phyloP scores from a whole-genome alignment of 2,113 vertebrate species.

The Oophaga pumilio region DNA sequence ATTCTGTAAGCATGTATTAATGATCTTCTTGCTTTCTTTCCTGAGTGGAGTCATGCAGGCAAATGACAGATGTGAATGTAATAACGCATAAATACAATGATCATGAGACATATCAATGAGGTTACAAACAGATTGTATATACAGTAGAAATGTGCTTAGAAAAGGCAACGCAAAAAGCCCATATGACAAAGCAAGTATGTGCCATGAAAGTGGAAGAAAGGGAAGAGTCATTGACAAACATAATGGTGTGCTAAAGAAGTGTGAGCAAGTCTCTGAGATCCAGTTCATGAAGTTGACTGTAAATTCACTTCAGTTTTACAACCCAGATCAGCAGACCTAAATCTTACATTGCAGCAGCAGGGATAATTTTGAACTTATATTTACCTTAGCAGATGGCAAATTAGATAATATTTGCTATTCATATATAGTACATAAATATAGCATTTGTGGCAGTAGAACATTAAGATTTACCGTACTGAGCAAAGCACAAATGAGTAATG shows the following conservation, averaged over 20 bases:
- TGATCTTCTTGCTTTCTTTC: neutral
- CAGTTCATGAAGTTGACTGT: slow-evolving; percentile 20
- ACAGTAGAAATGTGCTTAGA: neutral
- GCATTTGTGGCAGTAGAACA: neutral
- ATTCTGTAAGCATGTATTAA: neutral
- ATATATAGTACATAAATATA: neutral
- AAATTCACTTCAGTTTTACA: slow-evolving; percentile 23
- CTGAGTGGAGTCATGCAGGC: neutral
- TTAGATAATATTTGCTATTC: slow-evolving; percentile 4
- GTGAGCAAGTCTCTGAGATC: slow-evolving; percentile 12
- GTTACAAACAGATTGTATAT: neutral
- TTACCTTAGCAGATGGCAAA: slow-evolving; percentile 29
- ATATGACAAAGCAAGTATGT: slow-evolving; percentile 16
- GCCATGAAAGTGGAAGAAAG: neutral
- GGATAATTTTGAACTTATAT: neutral
- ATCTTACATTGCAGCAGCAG: neutral
- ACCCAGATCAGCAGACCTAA: slow-evolving; percentile 11
- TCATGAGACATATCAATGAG: neutral
- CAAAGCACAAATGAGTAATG: neutral
- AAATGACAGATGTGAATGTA: neutral
- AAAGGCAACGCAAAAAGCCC: neutral
- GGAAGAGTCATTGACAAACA: neutral
- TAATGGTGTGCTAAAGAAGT: slow-evolving; percentile 19
- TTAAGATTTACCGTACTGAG: neutral
- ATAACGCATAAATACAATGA: neutral